Evolutionary conservation across 2,797 vertebrate genomes (phyloP), one percentile per base, ranked within the genome.

Genomic region (Dendrocincla fuliginosa): DNA sequence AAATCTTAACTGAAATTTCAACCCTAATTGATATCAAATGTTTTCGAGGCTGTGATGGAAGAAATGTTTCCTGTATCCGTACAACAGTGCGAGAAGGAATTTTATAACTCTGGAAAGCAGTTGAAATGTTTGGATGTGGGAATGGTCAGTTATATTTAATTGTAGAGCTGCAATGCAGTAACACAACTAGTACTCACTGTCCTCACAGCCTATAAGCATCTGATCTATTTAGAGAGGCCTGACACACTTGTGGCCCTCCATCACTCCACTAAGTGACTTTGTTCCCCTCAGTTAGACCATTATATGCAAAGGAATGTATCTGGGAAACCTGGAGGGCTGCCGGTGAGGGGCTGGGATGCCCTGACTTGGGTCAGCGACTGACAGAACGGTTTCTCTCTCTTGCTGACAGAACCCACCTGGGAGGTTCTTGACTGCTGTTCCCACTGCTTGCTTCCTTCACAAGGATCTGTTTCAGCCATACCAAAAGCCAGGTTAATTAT

Each of bases 131-230:
- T 52, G 20, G 14, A 15, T 39, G 6, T 27, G 11, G 50, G 49
- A 61, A 50, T 9, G 16, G 5, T 22, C 10, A 6, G 11, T 41
- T 1, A 35, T 46, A 9, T 50, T 46, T 32, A 46, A n/a, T 33
- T 19, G 6, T 2, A 37, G 47, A 71, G 16, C 28, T 78, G 61
- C 16, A 49, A 35, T 47, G 27, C 47, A 44, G 37, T 9, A 37
- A 44, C 57, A 55, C 18, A 35, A 7, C 0, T 3, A 15, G 20
- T 64, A 17, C 33, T 88, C 2, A 0, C 15, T 47, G 7, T 49
- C 32, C 41, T 78, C 53, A 30, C 15, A n/a, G 25, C n/a, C 46
- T 35, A 1, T 17, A 8, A 23, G 4, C 22, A 76, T 7, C 70
- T 82, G 46, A 16, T 37, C 18, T 55, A 22, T 33, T 61, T 14